phyloP scores from a whole-genome alignment of 1,140 invertebrate species.

The Sarcophaga bullata region DNA sequence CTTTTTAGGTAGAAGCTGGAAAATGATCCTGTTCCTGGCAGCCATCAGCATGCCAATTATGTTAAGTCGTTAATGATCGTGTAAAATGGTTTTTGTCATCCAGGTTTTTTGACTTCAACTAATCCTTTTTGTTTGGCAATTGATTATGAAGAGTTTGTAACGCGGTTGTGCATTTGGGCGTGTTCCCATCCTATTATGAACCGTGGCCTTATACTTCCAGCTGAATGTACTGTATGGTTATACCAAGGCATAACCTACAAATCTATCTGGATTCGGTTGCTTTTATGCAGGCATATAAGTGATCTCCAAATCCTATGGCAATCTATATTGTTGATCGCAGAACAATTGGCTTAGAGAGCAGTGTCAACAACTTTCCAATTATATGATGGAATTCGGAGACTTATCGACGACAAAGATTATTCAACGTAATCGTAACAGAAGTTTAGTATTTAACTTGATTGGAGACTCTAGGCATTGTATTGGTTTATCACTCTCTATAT shows the following conservation, averaged over 20 bases:
- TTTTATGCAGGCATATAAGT: constrained; percentile 98
- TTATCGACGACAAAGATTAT: constrained; percentile 96
- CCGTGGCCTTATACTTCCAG: constrained; percentile 71
- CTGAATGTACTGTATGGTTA: constrained; percentile 99
- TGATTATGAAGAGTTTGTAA: constrained; percentile 99
- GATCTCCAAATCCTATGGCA: constrained; percentile 97
- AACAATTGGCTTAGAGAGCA: constrained; percentile 84
- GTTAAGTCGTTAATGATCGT: constrained; percentile 93
- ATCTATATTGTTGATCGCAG: constrained; percentile 98
- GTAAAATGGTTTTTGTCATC: constrained; percentile 99
- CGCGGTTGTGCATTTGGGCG: constrained; percentile 99
- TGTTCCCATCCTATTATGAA: constrained; percentile 75
- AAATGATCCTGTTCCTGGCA: constrained; percentile 84
- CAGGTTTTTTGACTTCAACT: constrained; percentile 97
- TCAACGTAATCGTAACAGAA: constrained; percentile 95
- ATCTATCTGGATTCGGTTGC: constrained; percentile 86
- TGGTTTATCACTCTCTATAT: constrained; percentile 55
- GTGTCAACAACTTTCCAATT: constrained; percentile 93
- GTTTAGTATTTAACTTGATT: constrained; percentile 97
- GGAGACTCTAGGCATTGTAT: constrained; percentile 93
- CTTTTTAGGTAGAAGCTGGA: constrained; percentile 74
- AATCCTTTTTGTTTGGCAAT: constrained; percentile 97
- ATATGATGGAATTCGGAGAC: constrained; percentile 93
- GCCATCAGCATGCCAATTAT: constrained; percentile 92
- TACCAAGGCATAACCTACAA: constrained; percentile 98